Conservation (phyloP, 2,113 vertebrate genomes). For the Strigops habroptila region DNA sequence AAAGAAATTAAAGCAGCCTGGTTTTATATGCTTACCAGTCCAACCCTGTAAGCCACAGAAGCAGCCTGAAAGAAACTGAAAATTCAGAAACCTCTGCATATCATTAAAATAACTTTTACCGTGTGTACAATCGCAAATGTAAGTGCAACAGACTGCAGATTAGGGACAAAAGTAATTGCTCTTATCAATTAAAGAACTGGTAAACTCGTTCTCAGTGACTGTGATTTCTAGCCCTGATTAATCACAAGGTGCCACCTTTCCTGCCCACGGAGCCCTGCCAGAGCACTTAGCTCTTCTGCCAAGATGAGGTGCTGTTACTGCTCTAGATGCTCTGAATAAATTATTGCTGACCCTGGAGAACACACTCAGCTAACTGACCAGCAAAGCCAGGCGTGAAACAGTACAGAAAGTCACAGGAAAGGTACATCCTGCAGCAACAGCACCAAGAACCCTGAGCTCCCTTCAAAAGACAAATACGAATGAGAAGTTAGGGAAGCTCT, state of each 20-base stretch:
- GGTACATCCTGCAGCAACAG: neutral
- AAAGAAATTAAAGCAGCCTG: neutral
- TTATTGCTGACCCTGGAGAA: neutral
- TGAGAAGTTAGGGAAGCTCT: neutral
- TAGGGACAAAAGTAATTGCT: neutral
- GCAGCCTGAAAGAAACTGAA: neutral
- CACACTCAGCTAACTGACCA: neutral
- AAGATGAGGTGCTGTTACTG: neutral
- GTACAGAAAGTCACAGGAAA: neutral
- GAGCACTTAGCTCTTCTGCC: neutral
- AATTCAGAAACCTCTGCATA: neutral
- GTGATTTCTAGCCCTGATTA: neutral
- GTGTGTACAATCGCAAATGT: fast-evolving
- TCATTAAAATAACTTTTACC: neutral
- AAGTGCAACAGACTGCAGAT: neutral
- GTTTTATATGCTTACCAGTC: neutral
- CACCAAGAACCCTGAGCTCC: neutral
- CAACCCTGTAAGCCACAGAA: neutral
- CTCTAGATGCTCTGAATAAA: neutral
- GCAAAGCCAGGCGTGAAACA: neutral
- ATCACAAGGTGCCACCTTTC: neutral
- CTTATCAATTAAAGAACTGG: neutral
- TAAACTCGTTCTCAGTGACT: neutral
- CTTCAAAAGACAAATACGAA: neutral
- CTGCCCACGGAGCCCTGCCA: neutral